Base-by-base conservation (phyloP, 2,888 invertebrate genomes). In the Drosophila conformis region DNA sequence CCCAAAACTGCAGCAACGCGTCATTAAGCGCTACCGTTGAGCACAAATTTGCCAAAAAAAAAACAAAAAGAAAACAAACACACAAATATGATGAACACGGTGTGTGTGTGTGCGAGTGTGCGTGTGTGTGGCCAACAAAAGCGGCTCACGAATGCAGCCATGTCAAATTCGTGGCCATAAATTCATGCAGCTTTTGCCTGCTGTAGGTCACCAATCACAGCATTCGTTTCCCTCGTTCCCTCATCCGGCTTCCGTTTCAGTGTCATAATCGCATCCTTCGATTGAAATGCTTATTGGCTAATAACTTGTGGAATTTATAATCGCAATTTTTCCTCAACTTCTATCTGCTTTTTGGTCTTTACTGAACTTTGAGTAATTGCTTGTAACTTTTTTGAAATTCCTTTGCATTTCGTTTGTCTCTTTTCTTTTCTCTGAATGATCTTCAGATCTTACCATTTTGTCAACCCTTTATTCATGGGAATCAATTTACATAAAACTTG, bases 21-120 rank as follows among this genome's bases (percentile, higher is more conserved):
- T 72, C 73, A 67, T 69, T 79, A 76, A 87, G 77, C 71, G 84
- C 84, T 86, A 86, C 85, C 85, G 85, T 86, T 86, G 60, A 66
- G 73, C 70, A 77, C 75, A 84, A 88, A 90, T 74, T 88, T 82
- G 80, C 61, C 71, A 66, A 70, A 69, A 72, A 56, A 21, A 15
- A 48, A n/a, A 61, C 54, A 59, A 27, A 42, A 57, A 25, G 18
- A 57, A 40, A 11, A 63, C 62, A 42, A 68, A 49, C 27, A 4
- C 51, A 29, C 35, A 51, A 63, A 67, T 85, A 87, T 87, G 82
- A 87, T 76, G 85, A 76, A 76, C 82, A 76, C 46, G 31, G 62
- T 54, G 58, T 74, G 83, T 63, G 66, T 51, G 60, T 70, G 40
- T 2, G 40, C 1, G 38, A 0, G 38, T 36, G 15, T 36, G 18